These are phyloP conservation scores for Tigriopus californicus DNA, from an alignment of 2,888 invertebrate genomes.

Conservation along the genomic window DNA sequence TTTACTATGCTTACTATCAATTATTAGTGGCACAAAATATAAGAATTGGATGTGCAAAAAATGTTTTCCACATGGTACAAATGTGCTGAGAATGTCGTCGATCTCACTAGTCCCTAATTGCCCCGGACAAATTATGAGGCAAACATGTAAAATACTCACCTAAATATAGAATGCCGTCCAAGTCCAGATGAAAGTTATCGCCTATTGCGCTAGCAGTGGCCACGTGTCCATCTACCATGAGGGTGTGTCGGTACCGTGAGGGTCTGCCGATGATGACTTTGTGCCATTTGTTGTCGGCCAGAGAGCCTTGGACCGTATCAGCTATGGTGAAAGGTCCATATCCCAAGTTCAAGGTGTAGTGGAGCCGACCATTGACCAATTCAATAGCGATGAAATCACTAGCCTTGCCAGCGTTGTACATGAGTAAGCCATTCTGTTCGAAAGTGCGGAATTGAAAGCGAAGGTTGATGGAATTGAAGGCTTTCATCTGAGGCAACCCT, in stretches of 20 bases:
- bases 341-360: slow-evolving; percentile 77
- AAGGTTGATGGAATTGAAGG: slow-evolving; percentile 46
- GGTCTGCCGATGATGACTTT: slow-evolving; percentile 71
- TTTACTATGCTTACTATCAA: too few relatives aligned
- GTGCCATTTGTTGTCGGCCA: slow-evolving; percentile 92
- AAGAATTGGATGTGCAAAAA: too few relatives aligned
- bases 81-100: too few relatives aligned
- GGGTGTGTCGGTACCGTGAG: slow-evolving; percentile 62
- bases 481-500: slow-evolving; percentile 67
- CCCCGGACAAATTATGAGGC: too few relatives aligned
- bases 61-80: too few relatives aligned
- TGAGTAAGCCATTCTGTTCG: slow-evolving; percentile 55
- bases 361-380: slow-evolving; percentile 69
- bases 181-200: slow-evolving; percentile 55
- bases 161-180: slow-evolving; percentile 72
- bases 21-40: too few relatives aligned
- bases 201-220: slow-evolving; percentile 41
- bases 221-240: slow-evolving; percentile 74
- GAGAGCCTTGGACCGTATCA: slow-evolving; percentile 48
- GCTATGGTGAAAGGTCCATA: slow-evolving; percentile 70
- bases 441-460: slow-evolving; percentile 63
- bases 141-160: too few relatives aligned
- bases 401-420: slow-evolving; percentile 72
- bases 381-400: slow-evolving; percentile 84
- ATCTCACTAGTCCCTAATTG: too few relatives aligned